A percentile compares a stretch with the other conserved stretches of the same genome.
Evolutionary conservation across 2,113 vertebrate genomes (phyloP).

Genomic region (Pleuronectes platessa): DNA sequence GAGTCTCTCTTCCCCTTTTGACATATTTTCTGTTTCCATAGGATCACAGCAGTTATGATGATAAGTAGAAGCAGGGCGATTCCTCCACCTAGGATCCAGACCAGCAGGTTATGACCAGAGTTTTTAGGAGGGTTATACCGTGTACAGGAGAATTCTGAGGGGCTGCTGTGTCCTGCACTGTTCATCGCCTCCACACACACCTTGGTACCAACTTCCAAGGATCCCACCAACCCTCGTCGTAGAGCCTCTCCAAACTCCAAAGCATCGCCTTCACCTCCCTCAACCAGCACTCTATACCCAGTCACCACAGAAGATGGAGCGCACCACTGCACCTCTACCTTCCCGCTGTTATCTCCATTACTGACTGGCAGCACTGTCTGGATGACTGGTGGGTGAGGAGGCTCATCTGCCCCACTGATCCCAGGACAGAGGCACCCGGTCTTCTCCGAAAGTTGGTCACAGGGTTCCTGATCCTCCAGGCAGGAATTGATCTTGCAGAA

Average conservation of each 20-base stretch:
- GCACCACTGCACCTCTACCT: slow-evolving; percentile 79
- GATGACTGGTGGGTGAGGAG: slow-evolving; percentile 66
- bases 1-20: slow-evolving; percentile 60
- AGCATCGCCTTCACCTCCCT: slow-evolving; percentile 1
- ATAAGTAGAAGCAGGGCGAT: slow-evolving; percentile 69
- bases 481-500: slow-evolving; percentile 73
- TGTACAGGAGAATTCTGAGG: slow-evolving; percentile 70
- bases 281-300: slow-evolving; percentile 70
- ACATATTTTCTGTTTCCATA: slow-evolving; percentile 51
- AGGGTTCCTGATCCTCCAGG: slow-evolving; percentile 71
- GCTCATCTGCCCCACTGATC: slow-evolving; percentile 53
- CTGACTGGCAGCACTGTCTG: slow-evolving; percentile 38
- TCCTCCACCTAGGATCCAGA: slow-evolving; percentile 66
- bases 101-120: slow-evolving; percentile 3
- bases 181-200: slow-evolving; percentile 82
- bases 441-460: slow-evolving; percentile 23
- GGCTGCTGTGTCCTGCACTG: slow-evolving; percentile 63
- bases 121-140: slow-evolving; percentile 38
- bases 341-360: slow-evolving; percentile 34
- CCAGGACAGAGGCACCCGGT: slow-evolving; percentile 79
- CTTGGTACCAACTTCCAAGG: slow-evolving; percentile 66
- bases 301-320: slow-evolving; percentile 78
- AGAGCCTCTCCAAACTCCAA: slow-evolving; percentile 31
- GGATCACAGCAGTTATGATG: slow-evolving; percentile 45
- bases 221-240: slow-evolving; percentile 55